Percentiles rank a stretch among this genome's conserved stretches.
These are phyloP conservation scores for Halcyon chelicuti DNA, from an alignment of 2,797 vertebrate genomes.

Conservation along the genomic window DNA sequence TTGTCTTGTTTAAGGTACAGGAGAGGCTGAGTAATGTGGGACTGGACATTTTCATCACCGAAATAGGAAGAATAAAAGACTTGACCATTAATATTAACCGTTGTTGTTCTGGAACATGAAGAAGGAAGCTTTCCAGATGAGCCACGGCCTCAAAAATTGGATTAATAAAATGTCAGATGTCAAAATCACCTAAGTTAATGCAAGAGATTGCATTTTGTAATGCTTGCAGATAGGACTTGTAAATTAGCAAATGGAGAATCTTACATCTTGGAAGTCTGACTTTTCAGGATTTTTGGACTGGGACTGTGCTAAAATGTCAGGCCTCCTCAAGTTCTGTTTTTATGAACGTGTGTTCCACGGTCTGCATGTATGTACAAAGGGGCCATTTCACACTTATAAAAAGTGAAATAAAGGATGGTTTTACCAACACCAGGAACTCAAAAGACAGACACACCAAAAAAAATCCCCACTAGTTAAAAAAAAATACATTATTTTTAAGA, in stretches of 20 bases:
- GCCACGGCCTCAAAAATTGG: neutral
- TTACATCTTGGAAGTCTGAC: neutral
- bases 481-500: neutral
- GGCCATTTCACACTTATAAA: neutral
- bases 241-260: neutral
- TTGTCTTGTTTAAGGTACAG: neutral
- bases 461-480: neutral
- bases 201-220: neutral
- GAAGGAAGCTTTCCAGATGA: neutral
- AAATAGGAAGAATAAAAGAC: neutral
- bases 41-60: neutral
- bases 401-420: neutral
- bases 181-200: neutral
- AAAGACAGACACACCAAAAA: neutral
- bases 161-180: neutral
- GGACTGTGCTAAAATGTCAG: neutral
- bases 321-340: neutral
- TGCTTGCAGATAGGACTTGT: neutral
- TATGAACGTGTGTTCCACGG: neutral
- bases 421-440: neutral
- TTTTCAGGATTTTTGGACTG: neutral
- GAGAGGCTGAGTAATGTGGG: neutral
- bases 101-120: neutral
- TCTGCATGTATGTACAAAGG: neutral
- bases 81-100: neutral